Base-by-base conservation (phyloP, 2,113 vertebrate species). In the Erythrocebus patas region DNA sequence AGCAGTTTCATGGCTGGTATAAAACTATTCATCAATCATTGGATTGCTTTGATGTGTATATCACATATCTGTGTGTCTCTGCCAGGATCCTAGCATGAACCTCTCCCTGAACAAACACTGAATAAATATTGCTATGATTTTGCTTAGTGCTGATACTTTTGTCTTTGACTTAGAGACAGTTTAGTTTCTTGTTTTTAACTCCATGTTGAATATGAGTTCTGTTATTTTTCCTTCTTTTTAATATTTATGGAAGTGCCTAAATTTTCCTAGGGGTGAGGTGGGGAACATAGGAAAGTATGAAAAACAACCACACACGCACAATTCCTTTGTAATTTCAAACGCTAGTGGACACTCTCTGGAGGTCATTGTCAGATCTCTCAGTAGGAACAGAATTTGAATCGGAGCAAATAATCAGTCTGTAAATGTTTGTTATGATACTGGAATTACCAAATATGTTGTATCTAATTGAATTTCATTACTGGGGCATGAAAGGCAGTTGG, bases 1-100 rank as follows among this genome's bases (percentile, higher is more conserved):
- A 89, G 70, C 3, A 43, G 3, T 92, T 96, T 95, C 70, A 25
- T 68, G 88, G 90, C 88, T 61, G 78, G 30, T 61, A 32, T 17
- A 79, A 68, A 87, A 20, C 6, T 40, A 1, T 64, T 80, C 43
- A 30, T 92, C 57, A 89, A 0, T 76, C 83, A 72, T 90, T 78
- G 64, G 75, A 48, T 66, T 55, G 75, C 70, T 95, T 97, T 97
- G 93, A 92, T 80, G 78, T 61, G 12, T 5, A 5, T 32, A 59
- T 61, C 12, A 64, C 13, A 6, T 64, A 32, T 82, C 38, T 43
- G 6, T 20, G 13, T 35, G 14, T 82, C 45, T 8, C 40, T 70
- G 45, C 70, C 32, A 48, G 78, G 14, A 87, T 90, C 52, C 80
- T 32, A 93, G 93, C 6, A 1, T 80, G 38, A 17, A 27, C 43